These are phyloP conservation scores for Hiodon tergisus DNA, from an alignment of 2,113 vertebrate genomes.

Conservation along the genomic window DNA sequence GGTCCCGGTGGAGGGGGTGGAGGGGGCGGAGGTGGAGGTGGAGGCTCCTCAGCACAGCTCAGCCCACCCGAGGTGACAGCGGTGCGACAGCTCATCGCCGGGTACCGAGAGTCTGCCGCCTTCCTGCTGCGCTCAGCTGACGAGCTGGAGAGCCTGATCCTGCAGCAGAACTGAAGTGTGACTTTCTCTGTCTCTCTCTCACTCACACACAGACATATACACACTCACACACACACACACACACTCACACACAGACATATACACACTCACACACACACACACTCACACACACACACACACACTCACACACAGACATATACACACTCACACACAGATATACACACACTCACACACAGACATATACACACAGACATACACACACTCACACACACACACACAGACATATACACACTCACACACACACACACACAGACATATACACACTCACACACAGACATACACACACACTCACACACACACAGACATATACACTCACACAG, in stretches of 20 bases:
- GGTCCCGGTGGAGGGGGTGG: conserved; percentile 73
- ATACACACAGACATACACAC: conserved; percentile 29
- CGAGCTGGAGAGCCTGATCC: conserved; percentile 98
- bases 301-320: conserved; percentile 35
- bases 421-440: conserved; percentile 8
- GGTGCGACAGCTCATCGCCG: conserved; percentile 93
- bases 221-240: conserved; percentile 39
- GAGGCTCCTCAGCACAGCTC: conserved; percentile 89
- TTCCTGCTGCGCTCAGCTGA: conserved; percentile 96
- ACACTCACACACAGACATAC: not conserved
- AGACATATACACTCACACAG: not conserved
- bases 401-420: not conserved
- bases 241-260: conserved; percentile 14
- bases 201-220: conserved; percentile 32
- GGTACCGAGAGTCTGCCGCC: conserved; percentile 93
- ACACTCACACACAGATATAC: conserved; percentile 33
- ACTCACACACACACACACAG: conserved; percentile 32
- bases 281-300: not conserved
- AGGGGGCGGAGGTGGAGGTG: conserved; percentile 69
- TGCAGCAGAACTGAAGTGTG: conserved; percentile 92
- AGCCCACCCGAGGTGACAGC: conserved; percentile 92
- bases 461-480: not conserved
- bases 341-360: conserved; percentile 39
- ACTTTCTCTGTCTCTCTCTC: not conserved
- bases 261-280: conserved; percentile 16